Evolutionary conservation across 2,888 invertebrate genomes (phyloP).

Genomic region (Tetragonisca angustula): DNA sequence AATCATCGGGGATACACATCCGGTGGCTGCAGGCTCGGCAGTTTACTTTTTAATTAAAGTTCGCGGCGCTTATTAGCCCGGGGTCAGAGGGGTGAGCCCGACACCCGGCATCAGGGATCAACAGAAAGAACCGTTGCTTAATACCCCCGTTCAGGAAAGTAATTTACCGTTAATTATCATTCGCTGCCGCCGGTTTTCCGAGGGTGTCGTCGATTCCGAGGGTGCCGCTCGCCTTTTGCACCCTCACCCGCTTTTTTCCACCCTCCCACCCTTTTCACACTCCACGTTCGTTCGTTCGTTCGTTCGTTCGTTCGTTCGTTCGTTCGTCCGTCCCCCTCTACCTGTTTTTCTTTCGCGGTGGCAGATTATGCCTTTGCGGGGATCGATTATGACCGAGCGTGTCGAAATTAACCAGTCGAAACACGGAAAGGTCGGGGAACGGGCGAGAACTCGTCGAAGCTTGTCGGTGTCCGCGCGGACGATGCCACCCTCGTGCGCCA

Average conservation of each 20-base stretch:
- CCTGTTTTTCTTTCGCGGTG: slow-evolving; percentile 9
- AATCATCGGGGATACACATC: slow-evolving; percentile 35
- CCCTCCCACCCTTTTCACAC: background rate
- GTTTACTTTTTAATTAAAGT: slow-evolving; percentile 64
- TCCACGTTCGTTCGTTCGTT: background rate
- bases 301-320: too few relatives aligned
- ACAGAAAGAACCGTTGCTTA: slow-evolving; percentile 53
- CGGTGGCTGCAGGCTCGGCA: slow-evolving; percentile 6
- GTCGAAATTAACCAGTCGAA: slow-evolving; percentile 69
- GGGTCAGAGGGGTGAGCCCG: slow-evolving; percentile 21
- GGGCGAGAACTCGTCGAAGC: slow-evolving; percentile 34
- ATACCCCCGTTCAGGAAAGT: slow-evolving; percentile 54
- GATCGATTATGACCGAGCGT: slow-evolving; percentile 65
- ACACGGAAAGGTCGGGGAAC: slow-evolving; percentile 39
- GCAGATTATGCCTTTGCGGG: slow-evolving; percentile 58
- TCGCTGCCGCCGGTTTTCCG: slow-evolving; percentile 48
- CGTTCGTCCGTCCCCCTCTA: too few relatives aligned
- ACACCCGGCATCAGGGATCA: slow-evolving; percentile 41
- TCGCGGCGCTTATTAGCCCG: slow-evolving; percentile 53
- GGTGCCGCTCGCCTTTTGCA: slow-evolving; percentile 45
- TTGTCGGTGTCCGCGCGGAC: slow-evolving; percentile 56
- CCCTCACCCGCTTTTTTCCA: background rate
- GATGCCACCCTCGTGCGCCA: slow-evolving; percentile 31
- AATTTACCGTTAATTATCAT: slow-evolving; percentile 65
- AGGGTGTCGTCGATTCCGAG: slow-evolving; percentile 65